phyloP scores from a whole-genome alignment of 2,888 invertebrate species.

The Coleophora deauratella region DNA sequence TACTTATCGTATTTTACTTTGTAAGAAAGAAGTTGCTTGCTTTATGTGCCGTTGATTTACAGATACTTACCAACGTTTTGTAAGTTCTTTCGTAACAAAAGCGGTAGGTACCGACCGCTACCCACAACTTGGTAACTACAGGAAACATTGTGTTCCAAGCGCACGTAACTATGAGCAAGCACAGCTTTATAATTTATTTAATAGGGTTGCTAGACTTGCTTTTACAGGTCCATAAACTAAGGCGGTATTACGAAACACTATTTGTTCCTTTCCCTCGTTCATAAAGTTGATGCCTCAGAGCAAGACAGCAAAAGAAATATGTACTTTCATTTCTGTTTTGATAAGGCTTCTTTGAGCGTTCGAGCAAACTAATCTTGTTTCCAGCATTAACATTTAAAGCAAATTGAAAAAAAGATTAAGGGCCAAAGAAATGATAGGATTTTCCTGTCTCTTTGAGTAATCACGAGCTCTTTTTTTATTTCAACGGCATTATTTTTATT shows the following conservation, averaged over 20 bases:
- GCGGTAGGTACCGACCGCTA: too few species aligned
- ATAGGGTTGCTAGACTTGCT: not conserved
- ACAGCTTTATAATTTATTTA: slow-evolving; percentile 1
- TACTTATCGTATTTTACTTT: too few species aligned
- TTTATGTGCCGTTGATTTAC: not conserved
- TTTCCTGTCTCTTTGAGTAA: slow-evolving; percentile 52
- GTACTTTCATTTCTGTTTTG: not conserved
- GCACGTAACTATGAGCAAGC: not conserved
- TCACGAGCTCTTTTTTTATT: slow-evolving; percentile 36
- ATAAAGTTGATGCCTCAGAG: too few species aligned
- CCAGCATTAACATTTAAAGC: slow-evolving; percentile 33
- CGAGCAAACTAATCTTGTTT: slow-evolving; percentile 29
- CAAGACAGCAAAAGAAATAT: not conserved
- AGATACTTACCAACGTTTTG: too few species aligned
- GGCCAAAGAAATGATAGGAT: slow-evolving; percentile 43
- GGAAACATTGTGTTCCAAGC: not conserved
- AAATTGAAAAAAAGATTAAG: slow-evolving; percentile 51
- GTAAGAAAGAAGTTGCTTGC: not conserved
- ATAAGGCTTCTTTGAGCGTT: too few species aligned
- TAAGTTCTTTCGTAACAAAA: too few species aligned
- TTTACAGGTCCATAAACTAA: not conserved
- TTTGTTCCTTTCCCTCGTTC: too few species aligned
- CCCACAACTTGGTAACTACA: too few species aligned
- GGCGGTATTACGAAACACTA: not conserved
- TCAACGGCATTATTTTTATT: slow-evolving; percentile 39